Base-by-base conservation (phyloP, 53 echinoderm and acorn worm genomes). In the Antedon mediterranea region DNA sequence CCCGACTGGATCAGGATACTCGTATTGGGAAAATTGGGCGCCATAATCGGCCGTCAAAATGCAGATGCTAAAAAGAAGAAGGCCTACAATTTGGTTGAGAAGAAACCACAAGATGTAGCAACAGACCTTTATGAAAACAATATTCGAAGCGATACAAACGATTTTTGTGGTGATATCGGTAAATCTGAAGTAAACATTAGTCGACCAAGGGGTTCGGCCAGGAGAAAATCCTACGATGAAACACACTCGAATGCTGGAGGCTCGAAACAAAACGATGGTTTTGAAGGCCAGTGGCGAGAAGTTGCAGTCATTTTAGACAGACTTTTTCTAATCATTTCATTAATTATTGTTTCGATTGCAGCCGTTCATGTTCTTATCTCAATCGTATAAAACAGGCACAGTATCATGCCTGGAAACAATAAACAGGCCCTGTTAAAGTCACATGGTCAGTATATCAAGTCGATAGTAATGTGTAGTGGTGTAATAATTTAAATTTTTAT, bases 1-100 rank as follows among this genome's bases (percentile, higher is more conserved):
- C 83, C 83, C 28, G 34, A 30, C 78, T 78, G 78, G 44, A 31
- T 83, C 7, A 26, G 31, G 4, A 32, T 32, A 28, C 13, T 83
- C 73, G 43, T 73, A 0, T 37, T 83, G 11, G 57, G 57, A 57
- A 57, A 57, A 57, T 23, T 57, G 20, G 57, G 57, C 2, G 9
- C 57, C 57, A 26, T 57, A 18, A 8, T 57, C 23, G 57, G 57
- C 20, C 57, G 57, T 57, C 57, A 57, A 57, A 57, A 57, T 57
- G 57, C 57, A 8, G 11, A 57, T 23, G 7, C 23, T 1, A 57
- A 57, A 26, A 57, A 57, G 11, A 37, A 37, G 57, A 57, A 57
- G 9, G 7, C 11, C 2, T 57, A 57, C 23, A 57, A 6, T 57
- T 18, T 57, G 57, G 57, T 57, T 8, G 57, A 57, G 57, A 8